Conservation (phyloP, 2,113 vertebrate species). For the Heptranchias perlo region DNA sequence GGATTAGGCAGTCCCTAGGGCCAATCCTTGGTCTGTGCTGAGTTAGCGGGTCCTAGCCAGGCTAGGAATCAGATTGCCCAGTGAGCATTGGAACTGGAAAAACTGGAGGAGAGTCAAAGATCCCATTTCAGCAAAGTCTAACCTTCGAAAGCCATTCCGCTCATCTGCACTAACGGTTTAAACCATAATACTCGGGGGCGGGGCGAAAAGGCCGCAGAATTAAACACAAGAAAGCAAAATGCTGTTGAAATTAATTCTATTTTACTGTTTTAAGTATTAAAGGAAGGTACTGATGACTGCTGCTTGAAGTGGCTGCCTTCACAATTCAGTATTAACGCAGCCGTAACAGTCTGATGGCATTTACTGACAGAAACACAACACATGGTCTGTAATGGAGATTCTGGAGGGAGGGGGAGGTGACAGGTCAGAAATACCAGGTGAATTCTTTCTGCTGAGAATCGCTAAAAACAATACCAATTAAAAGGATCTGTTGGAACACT, state of each 20-base stretch:
- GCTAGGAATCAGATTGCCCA: background rate
- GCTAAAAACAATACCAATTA: background rate
- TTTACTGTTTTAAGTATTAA: too few species aligned
- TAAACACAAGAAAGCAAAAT: too few species aligned
- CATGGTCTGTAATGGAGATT: too few species aligned
- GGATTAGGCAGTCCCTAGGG: background rate
- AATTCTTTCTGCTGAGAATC: background rate
- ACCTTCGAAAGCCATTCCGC: background rate
- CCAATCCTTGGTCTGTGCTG: background rate
- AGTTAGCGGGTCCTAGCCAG: background rate
- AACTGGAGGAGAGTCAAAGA: background rate
- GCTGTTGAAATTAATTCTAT: too few species aligned
- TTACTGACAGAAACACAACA: background rate
- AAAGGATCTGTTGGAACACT: background rate
- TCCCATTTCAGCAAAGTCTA: background rate
- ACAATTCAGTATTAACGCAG: background rate
- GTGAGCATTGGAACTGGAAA: background rate
- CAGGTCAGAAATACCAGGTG: background rate
- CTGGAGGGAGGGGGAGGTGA: background rate
- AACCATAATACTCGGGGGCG: background rate
- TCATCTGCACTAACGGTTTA: background rate
- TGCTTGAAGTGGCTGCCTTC: background rate
- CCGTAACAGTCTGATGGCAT: background rate
- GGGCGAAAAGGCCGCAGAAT: background rate
- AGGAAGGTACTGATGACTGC: too few species aligned